Evolutionary conservation across 2,797 vertebrate species (phyloP), one percentile per base, ranked within the genome.

Genomic region (Merluccius polli): DNA sequence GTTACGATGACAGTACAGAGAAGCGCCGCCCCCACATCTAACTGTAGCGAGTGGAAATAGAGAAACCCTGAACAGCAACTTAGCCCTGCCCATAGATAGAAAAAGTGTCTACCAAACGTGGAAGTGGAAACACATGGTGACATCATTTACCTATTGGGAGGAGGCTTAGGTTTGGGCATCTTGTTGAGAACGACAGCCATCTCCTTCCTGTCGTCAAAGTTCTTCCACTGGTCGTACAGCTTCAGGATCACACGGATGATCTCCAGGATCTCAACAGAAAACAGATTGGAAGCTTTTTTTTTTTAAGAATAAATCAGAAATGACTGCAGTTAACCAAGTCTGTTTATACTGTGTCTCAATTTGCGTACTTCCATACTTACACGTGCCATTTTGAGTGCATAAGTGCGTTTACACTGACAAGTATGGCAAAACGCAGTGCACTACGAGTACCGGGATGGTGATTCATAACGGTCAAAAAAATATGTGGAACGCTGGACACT

Each of bases 141-240:
- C 0, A 33, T 72, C 38, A n/a, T 63, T 52, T 81, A 94, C 98
- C 97, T 99, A 95, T 98, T 99, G 29, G 98, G 98, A 86, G 98
- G 98, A 75, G 98, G 97, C 93, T 99, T 99, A 86, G 98, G 98
- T 91, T 99, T 99, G 65, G 98, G 98, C 96, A 99, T 98, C 93
- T 99, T 99, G 93, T 95, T 97, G 75, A 99, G 94, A 84, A 99
- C 97, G 77, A 95, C 94, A 75, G 96, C 96, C 88, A 99, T 99
- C 92, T 99, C 98, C 85, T 99, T 99, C 48, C 97, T 91, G 87
- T 99, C 98, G 84, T 99, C 98, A 84, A 99, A 99, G 87, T 98
- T 99, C 89, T 99, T 99, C 98, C 98, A 99, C 91, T 99, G 97
- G 86, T 99, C 98, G 73, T 99, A 99, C 3, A 99, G 93, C 90